Conservation (phyloP, 2,888 invertebrate species). For the Ptilodon capucinus region DNA sequence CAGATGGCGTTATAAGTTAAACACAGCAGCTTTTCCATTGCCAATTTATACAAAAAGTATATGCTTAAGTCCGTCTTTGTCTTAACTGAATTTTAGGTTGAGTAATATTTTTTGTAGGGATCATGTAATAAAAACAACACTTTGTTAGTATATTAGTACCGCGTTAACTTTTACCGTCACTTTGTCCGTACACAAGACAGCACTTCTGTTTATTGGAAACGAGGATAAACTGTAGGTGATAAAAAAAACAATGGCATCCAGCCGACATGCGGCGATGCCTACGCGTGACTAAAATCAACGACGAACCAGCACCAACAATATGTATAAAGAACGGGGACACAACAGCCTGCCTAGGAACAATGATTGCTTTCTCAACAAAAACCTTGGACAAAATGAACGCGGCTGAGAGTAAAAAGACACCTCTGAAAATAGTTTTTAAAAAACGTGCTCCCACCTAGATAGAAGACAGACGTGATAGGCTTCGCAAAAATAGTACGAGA, state of each 20-base stretch:
- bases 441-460: constrained; percentile 11
- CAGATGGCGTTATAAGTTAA: not conserved
- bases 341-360: constrained; percentile 41
- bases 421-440: constrained; percentile 15
- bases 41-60: not conserved
- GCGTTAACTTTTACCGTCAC: not conserved
- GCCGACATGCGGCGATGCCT: constrained; percentile 62
- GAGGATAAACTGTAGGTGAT: constrained; percentile 17
- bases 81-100: no score
- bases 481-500: constrained; percentile 19
- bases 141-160: not conserved
- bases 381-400: constrained; percentile 18
- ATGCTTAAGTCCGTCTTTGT: no score
- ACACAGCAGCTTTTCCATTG: not conserved
- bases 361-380: constrained; percentile 31
- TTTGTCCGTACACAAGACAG: not conserved
- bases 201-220: constrained; percentile 4
- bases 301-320: constrained; percentile 48
- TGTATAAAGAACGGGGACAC: constrained; percentile 47
- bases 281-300: constrained; percentile 70
- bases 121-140: no score
- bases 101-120: no score
- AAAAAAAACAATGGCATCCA: constrained; percentile 50
- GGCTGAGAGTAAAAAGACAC: constrained; percentile 15
- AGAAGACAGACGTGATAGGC: constrained; percentile 16